These are phyloP conservation scores for Microplitis deprimator DNA, from an alignment of 2,888 invertebrate genomes.

Conservation along the genomic window DNA sequence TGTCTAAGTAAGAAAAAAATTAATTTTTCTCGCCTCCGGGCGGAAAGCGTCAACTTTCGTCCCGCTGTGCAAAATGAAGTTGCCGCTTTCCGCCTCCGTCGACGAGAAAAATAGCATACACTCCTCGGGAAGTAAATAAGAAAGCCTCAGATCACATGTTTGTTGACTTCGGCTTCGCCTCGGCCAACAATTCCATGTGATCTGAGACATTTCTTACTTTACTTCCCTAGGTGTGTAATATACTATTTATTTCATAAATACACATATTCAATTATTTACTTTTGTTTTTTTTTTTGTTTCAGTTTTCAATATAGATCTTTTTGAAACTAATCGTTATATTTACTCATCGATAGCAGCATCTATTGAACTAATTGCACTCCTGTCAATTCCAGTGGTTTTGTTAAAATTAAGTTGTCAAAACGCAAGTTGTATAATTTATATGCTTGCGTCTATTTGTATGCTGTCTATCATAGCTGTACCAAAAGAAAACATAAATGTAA, in stretches of 20 bases:
- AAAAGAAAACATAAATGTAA: conserved; percentile 33
- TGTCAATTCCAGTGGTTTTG: conserved; percentile 47
- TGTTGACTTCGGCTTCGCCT: too few species aligned
- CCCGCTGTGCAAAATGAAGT: too few species aligned
- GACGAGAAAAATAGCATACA: too few species aligned
- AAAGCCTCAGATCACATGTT: too few species aligned
- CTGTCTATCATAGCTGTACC: background rate
- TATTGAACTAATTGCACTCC: conserved; percentile 74
- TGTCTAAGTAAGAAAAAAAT: background rate
- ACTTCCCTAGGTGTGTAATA: too few species aligned
- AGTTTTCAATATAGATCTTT: background rate
- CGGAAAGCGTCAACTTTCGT: too few species aligned
- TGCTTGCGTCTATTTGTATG: background rate
- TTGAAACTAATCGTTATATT: background rate
- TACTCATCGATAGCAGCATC: conserved; percentile 71
- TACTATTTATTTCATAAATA: background rate
- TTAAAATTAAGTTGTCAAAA: background rate
- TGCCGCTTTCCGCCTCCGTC: too few species aligned
- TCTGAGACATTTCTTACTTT: too few species aligned
- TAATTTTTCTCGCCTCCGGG: too few species aligned
- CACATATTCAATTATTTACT: background rate
- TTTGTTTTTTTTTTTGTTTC: background rate
- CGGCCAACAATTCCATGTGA: too few species aligned
- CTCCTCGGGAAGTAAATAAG: too few species aligned
- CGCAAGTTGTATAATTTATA: background rate